Evolutionary conservation across 2,888 invertebrate genomes (phyloP).

Genomic region (Epicampocera succincta): DNA sequence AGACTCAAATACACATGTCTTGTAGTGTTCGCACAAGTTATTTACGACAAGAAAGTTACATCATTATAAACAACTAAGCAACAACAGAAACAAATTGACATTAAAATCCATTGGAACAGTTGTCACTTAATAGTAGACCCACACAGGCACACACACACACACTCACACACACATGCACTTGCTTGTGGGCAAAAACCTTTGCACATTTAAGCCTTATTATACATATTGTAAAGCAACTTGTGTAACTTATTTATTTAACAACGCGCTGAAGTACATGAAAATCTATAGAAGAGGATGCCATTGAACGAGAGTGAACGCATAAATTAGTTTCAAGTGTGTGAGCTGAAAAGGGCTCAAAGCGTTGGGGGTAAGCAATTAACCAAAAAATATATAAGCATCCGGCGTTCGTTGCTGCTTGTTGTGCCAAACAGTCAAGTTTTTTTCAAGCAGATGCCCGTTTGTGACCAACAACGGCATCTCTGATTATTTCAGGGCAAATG

Average conservation of each 20-base stretch:
- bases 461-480: too few species aligned
- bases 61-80: conserved; percentile 51
- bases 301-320: conserved; percentile 73
- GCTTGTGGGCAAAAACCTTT: not conserved
- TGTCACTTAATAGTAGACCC: conserved; percentile 37
- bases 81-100: conserved; percentile 58
- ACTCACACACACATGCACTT: conserved; percentile 1
- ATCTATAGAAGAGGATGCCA: not conserved
- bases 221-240: conserved; percentile 37
- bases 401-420: too few species aligned
- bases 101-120: conserved; percentile 63
- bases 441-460: too few species aligned
- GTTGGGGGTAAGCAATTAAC: not conserved
- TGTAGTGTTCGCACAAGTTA: conserved; percentile 50
- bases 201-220: conserved; percentile 24
- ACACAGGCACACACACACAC: not conserved
- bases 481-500: too few species aligned
- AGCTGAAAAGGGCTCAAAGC: conserved; percentile 73
- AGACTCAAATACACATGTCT: conserved; percentile 10
- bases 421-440: too few species aligned
- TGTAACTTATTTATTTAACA: conserved; percentile 30
- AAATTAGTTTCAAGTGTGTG: conserved; percentile 75
- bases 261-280: conserved; percentile 1
- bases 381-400: too few species aligned
- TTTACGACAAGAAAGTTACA: conserved; percentile 59